Base-by-base conservation (phyloP, 2,888 invertebrate genomes). In the Ptychoptera contaminata region DNA sequence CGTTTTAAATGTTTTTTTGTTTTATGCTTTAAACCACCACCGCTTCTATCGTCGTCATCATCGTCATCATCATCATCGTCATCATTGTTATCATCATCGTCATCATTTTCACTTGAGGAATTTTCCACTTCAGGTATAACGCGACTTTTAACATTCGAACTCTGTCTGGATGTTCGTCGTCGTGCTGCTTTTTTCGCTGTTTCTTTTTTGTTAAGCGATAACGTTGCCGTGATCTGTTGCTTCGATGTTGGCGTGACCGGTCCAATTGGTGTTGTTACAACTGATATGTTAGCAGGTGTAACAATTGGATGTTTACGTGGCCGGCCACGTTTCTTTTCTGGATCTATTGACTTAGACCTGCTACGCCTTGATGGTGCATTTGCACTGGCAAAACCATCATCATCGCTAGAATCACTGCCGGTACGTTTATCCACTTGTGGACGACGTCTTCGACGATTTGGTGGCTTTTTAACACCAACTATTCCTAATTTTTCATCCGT, bases 261-360 rank as follows among this genome's bases (percentile, higher is more conserved):
- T 15, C 11, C 14, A 10, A 40, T 11, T n/a, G 32, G 32, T 32
- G n/a, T 11, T 11, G 9, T 32, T 23, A 7, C 23, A 23, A 23
- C 23, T 5, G 38, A 10, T 8, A 9, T 40, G 48, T 50, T 49
- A 23, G 50, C 51, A 14, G 49, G 46, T 23, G 47, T 48, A 47
- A 45, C 49, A 8, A 55, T 52, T 48, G 64, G 61, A 12, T 55
- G 57, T 50, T 70, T 70, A n/a, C 68, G 58, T 14, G 67, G 70
- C 43, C 67, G 59, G 16, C 65, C 56, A 50, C 60, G 65, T 51
- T 68, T 61, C 44, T 64, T 64, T 4, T 54, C 50, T 12, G 53
- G 49, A 6, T 52, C 50, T 11, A 42, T 41, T 16, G 50, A 51
- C 37, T 50, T 50, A 10, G 40, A 49, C 44, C 48, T 47, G 47